Percentiles rank a stretch among this genome's conserved stretches.
These are phyloP conservation scores for Temnothorax curvispinosus DNA, from an alignment of 1,140 invertebrate species.

Conservation along the genomic window DNA sequence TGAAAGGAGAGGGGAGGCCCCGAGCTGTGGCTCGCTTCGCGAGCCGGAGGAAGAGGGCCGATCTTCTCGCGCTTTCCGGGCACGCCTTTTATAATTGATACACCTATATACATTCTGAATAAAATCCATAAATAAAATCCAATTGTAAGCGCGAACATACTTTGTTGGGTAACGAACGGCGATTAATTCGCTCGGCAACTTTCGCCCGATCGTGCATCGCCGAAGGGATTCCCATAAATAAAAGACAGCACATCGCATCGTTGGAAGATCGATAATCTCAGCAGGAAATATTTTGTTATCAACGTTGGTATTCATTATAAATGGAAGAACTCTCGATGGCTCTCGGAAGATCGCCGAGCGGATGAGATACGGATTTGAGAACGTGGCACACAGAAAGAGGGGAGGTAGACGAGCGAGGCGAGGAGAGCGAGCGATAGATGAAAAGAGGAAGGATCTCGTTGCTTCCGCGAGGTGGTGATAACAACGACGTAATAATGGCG, in stretches of 20 bases:
- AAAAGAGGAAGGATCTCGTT: constrained; percentile 62
- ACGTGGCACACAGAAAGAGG: not conserved
- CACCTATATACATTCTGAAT: constrained; percentile 63
- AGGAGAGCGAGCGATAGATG: constrained; percentile 24
- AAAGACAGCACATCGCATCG: not conserved
- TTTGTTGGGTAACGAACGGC: constrained; percentile 55
- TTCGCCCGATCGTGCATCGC: constrained; percentile 3
- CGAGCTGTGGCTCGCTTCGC: not conserved
- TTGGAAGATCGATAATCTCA: constrained; percentile 34
- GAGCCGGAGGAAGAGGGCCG: constrained; percentile 67
- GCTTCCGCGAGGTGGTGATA: constrained; percentile 77
- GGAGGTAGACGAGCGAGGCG: constrained; percentile 2
- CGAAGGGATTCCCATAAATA: constrained; percentile 21
- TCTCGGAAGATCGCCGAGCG: not conserved
- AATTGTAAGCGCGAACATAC: constrained; percentile 47
- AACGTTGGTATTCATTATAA: constrained; percentile 27
- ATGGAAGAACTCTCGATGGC: not conserved
- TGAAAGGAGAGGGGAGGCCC: constrained; percentile 63
- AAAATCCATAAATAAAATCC: constrained; percentile 66
- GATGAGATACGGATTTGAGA: constrained; percentile 6
- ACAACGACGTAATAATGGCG: constrained; percentile 81
- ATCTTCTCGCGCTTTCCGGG: constrained; percentile 63
- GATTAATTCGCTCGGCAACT: constrained; percentile 32
- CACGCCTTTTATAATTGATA: constrained; percentile 73
- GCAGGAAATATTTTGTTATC: constrained; percentile 34